Percentiles rank a stretch among this genome's conserved stretches.
phyloP scores from a whole-genome alignment of 2,888 invertebrate species.

The Ceraclea dissimilis region DNA sequence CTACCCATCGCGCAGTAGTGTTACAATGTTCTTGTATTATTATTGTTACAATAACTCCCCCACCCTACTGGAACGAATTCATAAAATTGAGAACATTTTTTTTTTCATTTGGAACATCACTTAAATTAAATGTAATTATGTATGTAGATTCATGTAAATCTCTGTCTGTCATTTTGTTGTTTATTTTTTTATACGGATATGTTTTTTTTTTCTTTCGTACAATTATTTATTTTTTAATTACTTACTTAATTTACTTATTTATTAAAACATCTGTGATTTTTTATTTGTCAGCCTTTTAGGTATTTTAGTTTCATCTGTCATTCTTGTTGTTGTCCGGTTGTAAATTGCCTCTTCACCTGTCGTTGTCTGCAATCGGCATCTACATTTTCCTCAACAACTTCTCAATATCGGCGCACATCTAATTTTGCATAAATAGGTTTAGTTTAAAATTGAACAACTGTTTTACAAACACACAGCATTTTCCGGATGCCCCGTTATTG shows the following conservation, averaged over 20 bases:
- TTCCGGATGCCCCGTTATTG: no score
- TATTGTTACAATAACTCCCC: neutral
- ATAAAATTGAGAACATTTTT: neutral
- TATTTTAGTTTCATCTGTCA: neutral
- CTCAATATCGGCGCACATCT: no score
- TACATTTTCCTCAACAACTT: no score
- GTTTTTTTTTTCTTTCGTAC: neutral
- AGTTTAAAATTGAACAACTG: no score
- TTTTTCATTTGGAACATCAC: no score
- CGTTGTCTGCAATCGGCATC: no score
- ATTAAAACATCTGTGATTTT: neutral
- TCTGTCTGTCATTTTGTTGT: neutral
- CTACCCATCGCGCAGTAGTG: neutral
- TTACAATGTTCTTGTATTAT: neutral
- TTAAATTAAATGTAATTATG: no score
- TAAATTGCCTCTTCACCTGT: no score
- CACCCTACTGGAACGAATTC: neutral
- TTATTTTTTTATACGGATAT: neutral
- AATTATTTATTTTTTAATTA: neutral
- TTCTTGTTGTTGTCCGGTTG: no score
- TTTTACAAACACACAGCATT: no score
- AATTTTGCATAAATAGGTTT: no score
- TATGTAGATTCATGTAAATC: no score
- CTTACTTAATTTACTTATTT: neutral
- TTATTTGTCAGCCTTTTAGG: neutral